Evolutionary conservation across 2,797 vertebrate genomes (phyloP), one percentile per base, ranked within the genome.

Genomic region (Oryzias sinensis): DNA sequence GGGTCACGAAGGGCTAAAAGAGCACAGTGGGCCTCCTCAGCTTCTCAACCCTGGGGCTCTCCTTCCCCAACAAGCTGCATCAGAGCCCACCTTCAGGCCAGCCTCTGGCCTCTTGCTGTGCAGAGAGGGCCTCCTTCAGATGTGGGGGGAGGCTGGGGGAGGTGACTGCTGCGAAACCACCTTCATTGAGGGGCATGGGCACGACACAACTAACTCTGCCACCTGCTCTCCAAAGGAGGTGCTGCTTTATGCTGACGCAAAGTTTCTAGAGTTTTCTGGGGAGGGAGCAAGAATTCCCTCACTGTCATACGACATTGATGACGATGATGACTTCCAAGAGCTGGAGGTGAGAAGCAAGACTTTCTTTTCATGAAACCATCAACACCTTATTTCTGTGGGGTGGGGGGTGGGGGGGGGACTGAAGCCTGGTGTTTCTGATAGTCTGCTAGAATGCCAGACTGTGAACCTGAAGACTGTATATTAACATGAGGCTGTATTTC

Each of bases 241-340:
- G 57, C 80, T 95, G 80, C 86, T 94, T 62, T 93, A 94, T 17
- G 72, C 90, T 0, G 93, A 96, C 1, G 82, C 91, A 68, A 95
- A 91, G 73, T 93, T 96, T 72, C 89, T 96, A 0, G 93, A 95
- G 58, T 92, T 95, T 50, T 91, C 93, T 0, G 76, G 88, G 0
- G 95, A 96, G 0, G 94, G 96, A 5, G 84, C 91, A 65, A 97
- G 94, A 89, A 93, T 97, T 76, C 95, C 94, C 37, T 94, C 95
- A 0, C 91, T 97, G 24, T 96, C 96, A 14, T 96, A 95, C 0
- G 93, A 97, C 0, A 88, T 95, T 11, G 95, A 96, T 1, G 94
- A 97, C 0, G 95, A 96, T 0, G 94, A 96, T 3, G 95, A 97
- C 27, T 94, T 97, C 77, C 95, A 97, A 82, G 96, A 97, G 67